Evolutionary conservation across 2,113 vertebrate genomes (phyloP).

Genomic region (Proteles cristata): DNA sequence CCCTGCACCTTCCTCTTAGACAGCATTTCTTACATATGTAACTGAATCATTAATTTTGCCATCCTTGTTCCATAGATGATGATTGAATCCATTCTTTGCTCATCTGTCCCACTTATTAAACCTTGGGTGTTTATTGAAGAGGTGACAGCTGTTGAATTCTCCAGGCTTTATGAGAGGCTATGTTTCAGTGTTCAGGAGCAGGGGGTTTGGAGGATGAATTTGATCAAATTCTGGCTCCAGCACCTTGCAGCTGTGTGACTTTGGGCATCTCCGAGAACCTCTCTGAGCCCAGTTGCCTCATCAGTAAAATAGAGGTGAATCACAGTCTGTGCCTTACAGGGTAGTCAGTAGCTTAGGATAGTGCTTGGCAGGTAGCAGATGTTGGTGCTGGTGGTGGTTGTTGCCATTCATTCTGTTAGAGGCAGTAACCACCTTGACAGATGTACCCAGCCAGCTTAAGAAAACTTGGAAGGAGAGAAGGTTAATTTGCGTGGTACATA

Average conservation of each 20-base stretch:
- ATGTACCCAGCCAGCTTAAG: neutral
- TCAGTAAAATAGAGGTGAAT: neutral
- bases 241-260: neutral
- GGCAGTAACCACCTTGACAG: neutral
- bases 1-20: neutral
- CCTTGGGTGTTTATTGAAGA: neutral
- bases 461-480: neutral
- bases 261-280: neutral
- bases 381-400: neutral
- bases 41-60: neutral
- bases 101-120: neutral
- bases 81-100: neutral
- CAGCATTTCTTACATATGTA: neutral
- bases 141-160: neutral
- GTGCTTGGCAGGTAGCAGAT: fast-evolving
- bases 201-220: neutral
- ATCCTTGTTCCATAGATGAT: neutral
- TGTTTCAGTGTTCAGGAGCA: neutral
- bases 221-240: neutral
- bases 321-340: neutral
- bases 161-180: neutral
- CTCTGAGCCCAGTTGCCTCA: neutral
- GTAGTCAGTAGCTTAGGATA: neutral
- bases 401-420: neutral
- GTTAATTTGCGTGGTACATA: neutral